Evolutionary conservation across 2,888 invertebrate species (phyloP).

Genomic region (Empis stercorea): DNA sequence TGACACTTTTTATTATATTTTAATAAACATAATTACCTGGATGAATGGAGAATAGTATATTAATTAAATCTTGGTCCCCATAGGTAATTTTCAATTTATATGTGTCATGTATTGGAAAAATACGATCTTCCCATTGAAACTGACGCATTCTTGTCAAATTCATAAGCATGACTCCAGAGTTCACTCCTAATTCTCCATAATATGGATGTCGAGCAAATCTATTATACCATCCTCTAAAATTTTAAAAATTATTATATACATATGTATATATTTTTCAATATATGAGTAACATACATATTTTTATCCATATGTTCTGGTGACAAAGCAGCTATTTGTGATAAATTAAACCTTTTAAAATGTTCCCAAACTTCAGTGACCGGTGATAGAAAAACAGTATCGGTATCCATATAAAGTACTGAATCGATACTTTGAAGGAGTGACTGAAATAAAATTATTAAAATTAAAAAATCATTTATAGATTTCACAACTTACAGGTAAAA

Average conservation of each 20-base stretch:
- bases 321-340: constrained; percentile 74
- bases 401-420: constrained; percentile 82
- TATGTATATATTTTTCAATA: no score
- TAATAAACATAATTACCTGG: constrained; percentile 41
- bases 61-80: constrained; percentile 95
- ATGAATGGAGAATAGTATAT: constrained; percentile 70
- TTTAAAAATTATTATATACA: neutral
- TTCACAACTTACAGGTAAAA: constrained; percentile 67
- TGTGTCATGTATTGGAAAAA: constrained; percentile 70
- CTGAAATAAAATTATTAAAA: constrained; percentile 40
- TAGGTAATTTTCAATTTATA: constrained; percentile 80
- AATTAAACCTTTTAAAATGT: constrained; percentile 69
- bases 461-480: neutral
- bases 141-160: constrained; percentile 81
- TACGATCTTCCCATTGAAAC: constrained; percentile 74
- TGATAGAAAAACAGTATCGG: constrained; percentile 78
- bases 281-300: constrained; percentile 40
- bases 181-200: constrained; percentile 70
- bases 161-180: constrained; percentile 97
- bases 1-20: neutral
- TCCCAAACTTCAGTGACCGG: constrained; percentile 73
- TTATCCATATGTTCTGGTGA: constrained; percentile 83
- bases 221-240: constrained; percentile 72
- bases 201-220: constrained; percentile 91
- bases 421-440: constrained; percentile 65